Evolutionary conservation across 2,797 vertebrate species (phyloP), one percentile per base, ranked within the genome.

Genomic region (Todus mexicanus): DNA sequence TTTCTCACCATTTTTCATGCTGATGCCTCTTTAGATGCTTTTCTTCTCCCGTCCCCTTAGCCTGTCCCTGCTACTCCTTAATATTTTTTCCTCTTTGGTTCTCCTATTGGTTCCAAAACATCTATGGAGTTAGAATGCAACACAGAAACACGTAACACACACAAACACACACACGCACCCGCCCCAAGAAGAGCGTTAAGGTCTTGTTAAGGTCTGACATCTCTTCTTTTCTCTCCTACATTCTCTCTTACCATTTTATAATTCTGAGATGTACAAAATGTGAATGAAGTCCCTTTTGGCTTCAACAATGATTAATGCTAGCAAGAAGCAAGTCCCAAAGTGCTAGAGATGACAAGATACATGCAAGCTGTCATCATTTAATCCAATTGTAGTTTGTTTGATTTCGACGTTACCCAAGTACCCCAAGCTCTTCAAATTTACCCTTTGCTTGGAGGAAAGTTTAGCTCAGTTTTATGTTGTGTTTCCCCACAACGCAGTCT

Each of bases 281-380:
- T 33, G 27, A 80, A 84, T 72, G 42, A 87, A 77, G 47, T 90
- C 88, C 54, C 78, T 40, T 69, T 90, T 94, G 88, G 47, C 74
- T 87, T 90, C 71, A 79, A 9, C 50, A 65, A 10, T 93, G 92
- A 94, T 90, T 79, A 70, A 84, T 90, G 69, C 33, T 74, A 92
- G 78, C 25, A 84, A 87, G 77, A 73, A 89, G n/a, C 47, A 64
- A 70, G 54, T 79, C 86, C 64, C 75, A 61, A 42, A 80, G 65
- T 89, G 50, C 38, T 84, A 65, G 84, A 87, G 89, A 82, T 89
- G 2, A 74, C 77, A 93, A 95, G 84, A 83, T 83, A 57, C 15
- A 38, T 71, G 42, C 65, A 77, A 77, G 54, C 33, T 94, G 69
- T 92, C 77, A 90, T 76, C 26, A 43, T 93, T 92, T 80, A 80